These are phyloP conservation scores for Propithecus perrieri DNA, from an alignment of 2,797 vertebrate genomes.

Conservation along the genomic window DNA sequence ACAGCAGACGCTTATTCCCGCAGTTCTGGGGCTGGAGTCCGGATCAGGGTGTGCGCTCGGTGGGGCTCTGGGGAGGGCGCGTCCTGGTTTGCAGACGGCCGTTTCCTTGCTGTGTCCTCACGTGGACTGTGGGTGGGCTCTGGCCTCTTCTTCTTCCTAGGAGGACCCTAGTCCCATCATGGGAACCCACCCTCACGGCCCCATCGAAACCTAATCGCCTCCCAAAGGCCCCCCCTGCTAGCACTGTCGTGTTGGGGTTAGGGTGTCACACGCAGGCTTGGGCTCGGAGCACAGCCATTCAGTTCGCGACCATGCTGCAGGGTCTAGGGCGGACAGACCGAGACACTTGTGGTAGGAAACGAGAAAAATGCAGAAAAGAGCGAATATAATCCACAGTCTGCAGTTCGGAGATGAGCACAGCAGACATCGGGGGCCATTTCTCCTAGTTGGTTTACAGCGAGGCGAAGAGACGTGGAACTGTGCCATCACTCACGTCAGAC, in stretches of 20 bases:
- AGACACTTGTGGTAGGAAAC: background rate
- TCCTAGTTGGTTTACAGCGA: accelerated
- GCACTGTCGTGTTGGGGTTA: too few species aligned
- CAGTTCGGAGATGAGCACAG: background rate
- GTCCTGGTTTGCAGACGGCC: background rate
- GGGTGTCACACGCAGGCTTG: background rate
- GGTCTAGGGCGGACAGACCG: accelerated
- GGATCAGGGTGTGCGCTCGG: background rate
- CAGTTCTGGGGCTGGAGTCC: background rate
- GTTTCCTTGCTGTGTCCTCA: background rate
- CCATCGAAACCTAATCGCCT: too few species aligned
- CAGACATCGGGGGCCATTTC: accelerated
- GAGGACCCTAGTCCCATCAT: too few species aligned
- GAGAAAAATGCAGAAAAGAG: background rate
- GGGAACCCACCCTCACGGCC: too few species aligned
- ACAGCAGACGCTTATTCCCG: accelerated
- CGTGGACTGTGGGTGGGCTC: background rate
- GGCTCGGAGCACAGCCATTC: background rate
- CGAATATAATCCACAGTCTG: accelerated
- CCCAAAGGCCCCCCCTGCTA: background rate
- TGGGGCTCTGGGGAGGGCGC: background rate
- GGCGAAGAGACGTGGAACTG: accelerated
- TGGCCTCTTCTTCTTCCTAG: background rate
- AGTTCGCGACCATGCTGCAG: accelerated
- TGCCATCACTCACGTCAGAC: accelerated